Percentiles rank a stretch among this genome's conserved stretches.
Evolutionary conservation across 1,140 invertebrate species (phyloP).

Genomic region (Acromyrmex echinatior): DNA sequence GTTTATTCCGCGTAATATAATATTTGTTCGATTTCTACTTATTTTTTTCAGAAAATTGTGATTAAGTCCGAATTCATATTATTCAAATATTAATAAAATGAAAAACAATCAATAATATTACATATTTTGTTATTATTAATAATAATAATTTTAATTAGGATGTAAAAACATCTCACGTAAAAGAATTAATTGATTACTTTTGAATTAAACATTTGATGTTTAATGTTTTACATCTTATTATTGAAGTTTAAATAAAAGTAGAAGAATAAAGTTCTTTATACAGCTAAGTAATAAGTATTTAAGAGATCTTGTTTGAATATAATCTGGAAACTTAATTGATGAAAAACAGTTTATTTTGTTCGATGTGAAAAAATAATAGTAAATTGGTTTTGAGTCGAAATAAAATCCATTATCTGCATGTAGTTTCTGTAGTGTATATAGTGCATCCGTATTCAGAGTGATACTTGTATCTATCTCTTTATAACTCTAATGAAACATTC

Average conservation of each 20-base stretch:
- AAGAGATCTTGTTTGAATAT: background rate
- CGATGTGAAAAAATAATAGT: background rate
- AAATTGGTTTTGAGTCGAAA: background rate
- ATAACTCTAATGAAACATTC: background rate
- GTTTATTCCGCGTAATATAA: too few species aligned
- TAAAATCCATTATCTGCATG: background rate
- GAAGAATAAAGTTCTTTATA: background rate
- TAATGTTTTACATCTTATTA: background rate
- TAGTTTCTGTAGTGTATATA: too few species aligned
- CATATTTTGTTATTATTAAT: too few species aligned
- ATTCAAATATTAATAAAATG: too few species aligned
- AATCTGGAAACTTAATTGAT: background rate
- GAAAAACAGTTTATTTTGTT: background rate
- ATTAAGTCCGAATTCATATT: too few species aligned
- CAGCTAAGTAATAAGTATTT: constrained; percentile 11
- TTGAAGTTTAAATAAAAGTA: background rate
- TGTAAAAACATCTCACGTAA: too few species aligned
- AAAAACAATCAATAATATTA: too few species aligned
- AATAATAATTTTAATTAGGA: too few species aligned
- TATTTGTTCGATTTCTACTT: too few species aligned
- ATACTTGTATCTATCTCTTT: background rate
- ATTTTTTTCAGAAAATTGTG: too few species aligned
- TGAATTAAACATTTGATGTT: background rate
- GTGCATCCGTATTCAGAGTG: background rate
- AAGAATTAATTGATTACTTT: too few species aligned